Evolutionary conservation across 2,797 vertebrate species (phyloP).

Genomic region (Neopelma chrysocephalum): DNA sequence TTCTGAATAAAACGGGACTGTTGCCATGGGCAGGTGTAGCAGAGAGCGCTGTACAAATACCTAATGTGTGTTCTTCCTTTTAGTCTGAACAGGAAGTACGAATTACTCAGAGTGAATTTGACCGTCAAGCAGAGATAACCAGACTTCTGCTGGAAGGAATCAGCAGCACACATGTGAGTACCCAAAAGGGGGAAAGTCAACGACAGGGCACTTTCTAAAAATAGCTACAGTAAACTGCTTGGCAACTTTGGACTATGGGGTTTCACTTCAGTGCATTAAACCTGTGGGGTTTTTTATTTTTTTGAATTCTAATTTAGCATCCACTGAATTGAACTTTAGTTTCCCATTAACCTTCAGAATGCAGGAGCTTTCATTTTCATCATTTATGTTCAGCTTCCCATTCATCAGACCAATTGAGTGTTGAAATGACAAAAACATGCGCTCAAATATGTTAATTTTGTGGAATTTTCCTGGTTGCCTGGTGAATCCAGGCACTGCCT

Average conservation of each 20-base stretch:
- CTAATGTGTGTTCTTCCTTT: slow-evolving; percentile 10
- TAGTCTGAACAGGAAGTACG: slow-evolving; percentile 97
- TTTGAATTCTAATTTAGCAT: not conserved
- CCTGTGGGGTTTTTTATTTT: not conserved
- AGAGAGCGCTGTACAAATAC: not conserved
- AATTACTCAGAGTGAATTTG: slow-evolving; percentile 97
- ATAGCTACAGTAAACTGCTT: not conserved
- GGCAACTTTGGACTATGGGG: not conserved
- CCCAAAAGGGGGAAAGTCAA: not conserved
- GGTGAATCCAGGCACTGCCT: not conserved
- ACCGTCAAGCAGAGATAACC: slow-evolving; percentile 97
- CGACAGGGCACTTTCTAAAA: not conserved
- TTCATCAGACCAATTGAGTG: not conserved
- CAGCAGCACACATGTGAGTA: slow-evolving; percentile 95
- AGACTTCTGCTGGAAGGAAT: slow-evolving; percentile 94
- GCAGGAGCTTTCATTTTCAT: not conserved
- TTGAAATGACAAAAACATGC: not conserved
- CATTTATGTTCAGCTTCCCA: not conserved
- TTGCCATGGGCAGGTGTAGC: not conserved
- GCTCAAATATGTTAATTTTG: not conserved
- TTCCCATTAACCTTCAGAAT: not conserved
- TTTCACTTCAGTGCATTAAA: not conserved
- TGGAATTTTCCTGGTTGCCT: not conserved
- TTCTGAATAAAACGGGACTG: not conserved
- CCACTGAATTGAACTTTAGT: not conserved